Evolutionary conservation across 2,888 invertebrate genomes (phyloP).

Genomic region (Diarsia mendica): DNA sequence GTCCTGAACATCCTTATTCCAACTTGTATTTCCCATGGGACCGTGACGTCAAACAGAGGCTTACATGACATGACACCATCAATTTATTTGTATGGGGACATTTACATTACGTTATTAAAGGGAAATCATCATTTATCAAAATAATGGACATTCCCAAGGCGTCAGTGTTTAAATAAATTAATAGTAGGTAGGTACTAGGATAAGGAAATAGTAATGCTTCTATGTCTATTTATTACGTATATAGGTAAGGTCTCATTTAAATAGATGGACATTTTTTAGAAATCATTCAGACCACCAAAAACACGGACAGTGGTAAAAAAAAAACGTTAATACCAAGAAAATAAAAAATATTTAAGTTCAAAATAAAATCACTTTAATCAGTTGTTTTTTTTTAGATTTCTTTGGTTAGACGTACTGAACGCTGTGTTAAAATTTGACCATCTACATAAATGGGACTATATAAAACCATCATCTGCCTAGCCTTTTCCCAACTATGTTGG

Average conservation of each 20-base stretch:
- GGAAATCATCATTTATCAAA: slow-evolving; percentile 5
- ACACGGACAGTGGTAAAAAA: no score
- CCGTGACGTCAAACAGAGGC: slow-evolving; percentile 22
- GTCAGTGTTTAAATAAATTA: slow-evolving; percentile 13
- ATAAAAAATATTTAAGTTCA: no score
- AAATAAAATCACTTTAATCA: no score
- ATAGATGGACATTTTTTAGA: no score
- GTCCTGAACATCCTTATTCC: slow-evolving; percentile 9
- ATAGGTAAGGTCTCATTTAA: no score
- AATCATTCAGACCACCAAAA: no score
- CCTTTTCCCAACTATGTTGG: not conserved
- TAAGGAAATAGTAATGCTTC: not conserved
- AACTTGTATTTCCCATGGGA: slow-evolving; percentile 33
- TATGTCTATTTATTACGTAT: not conserved
- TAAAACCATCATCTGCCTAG: no score
- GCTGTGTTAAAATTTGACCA: no score
- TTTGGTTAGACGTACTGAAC: no score
- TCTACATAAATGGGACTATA: no score
- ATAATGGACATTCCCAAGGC: slow-evolving; percentile 19
- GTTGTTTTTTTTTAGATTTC: no score
- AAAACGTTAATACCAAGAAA: no score
- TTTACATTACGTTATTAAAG: slow-evolving; percentile 23
- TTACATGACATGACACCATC: slow-evolving; percentile 18
- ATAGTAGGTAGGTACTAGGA: not conserved
- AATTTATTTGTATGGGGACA: slow-evolving; percentile 7